Base-by-base conservation (phyloP, 2,888 invertebrate genomes). In the Dryadula phaetusa region DNA sequence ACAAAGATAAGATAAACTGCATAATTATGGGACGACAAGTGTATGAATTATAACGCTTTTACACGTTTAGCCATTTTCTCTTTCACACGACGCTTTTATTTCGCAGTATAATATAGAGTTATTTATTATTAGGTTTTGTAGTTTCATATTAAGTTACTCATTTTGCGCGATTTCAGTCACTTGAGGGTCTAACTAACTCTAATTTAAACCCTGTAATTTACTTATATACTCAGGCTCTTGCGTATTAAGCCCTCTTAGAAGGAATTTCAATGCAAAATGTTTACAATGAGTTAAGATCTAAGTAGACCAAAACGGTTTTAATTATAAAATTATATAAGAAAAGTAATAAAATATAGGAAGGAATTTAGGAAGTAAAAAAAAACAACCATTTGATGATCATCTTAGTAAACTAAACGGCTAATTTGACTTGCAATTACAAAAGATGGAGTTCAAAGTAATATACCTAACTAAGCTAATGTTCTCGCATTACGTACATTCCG, bases 1-100 rank as follows among this genome's bases (percentile, higher is more conserved):
- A 14, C 20, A 18, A 2, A 46, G 60, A 60, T 60, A 60, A 60
- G 60, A 44, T 60, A 60, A 42, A 32, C 60, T 56, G 22, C 22
- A 56, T 56, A 8, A 60, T 46, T 28, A 60, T 14, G 32, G 44
- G 46, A 56, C 25, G 22, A 22, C 60, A 52, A 28, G 32, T 60
- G 28, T 42, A 28, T 58, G 22, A 25, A 40, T 52, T 32, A 10
- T 16, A 28, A 20, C 14, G n/a, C 52, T 22, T 16, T n/a, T 52
- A 3, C 52, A 28, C 25, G 12, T 37, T 7, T 32, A 32, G 1
- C 32, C 32, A 22, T 47, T 47, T 22, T 18, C 44, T 44, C 0
- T 44, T 16, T 44, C 44, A 16, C 18, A 44, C 10, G 32, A 2
- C 6, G 12, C 12, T 10, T 37, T 37, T 37, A 37, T 12, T 49